phyloP scores from a whole-genome alignment of 2,113 vertebrate species.

The Mesocricetus auratus region DNA sequence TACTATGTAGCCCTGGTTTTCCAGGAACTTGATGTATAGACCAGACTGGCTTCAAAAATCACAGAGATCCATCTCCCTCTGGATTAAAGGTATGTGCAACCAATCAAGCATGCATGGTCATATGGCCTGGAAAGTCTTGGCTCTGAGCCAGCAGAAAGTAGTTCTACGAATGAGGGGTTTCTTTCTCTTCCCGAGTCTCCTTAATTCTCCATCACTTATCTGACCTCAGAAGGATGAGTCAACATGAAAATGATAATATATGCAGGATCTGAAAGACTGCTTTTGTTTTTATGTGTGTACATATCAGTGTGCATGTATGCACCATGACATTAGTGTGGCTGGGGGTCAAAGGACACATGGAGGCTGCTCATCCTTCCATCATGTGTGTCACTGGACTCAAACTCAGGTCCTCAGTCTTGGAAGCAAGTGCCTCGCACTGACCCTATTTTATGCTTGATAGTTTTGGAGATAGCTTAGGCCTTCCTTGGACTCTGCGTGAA shows the following conservation, averaged over 20 bases:
- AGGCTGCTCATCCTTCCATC: neutral
- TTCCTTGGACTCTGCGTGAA: neutral
- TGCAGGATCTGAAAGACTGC: neutral
- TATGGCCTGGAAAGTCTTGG: neutral
- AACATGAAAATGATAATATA: neutral
- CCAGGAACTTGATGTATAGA: neutral
- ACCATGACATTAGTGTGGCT: neutral
- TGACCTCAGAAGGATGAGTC: neutral
- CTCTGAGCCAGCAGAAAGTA: neutral
- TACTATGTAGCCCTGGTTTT: neutral
- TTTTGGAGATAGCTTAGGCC: neutral
- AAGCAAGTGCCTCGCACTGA: neutral
- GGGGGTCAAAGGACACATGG: neutral
- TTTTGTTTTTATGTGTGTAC: neutral
- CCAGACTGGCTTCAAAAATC: neutral
- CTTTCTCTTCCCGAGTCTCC: neutral
- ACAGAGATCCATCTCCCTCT: neutral
- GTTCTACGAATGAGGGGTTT: neutral
- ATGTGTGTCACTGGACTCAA: neutral
- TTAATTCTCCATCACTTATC: neutral
- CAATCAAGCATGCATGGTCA: neutral
- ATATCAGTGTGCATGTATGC: neutral
- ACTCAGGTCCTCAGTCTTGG: neutral
- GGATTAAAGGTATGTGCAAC: neutral
- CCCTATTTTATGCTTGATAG: neutral